Evolutionary conservation across 2,113 vertebrate species (phyloP).

Genomic region (Microcebus ravelobensis): DNA sequence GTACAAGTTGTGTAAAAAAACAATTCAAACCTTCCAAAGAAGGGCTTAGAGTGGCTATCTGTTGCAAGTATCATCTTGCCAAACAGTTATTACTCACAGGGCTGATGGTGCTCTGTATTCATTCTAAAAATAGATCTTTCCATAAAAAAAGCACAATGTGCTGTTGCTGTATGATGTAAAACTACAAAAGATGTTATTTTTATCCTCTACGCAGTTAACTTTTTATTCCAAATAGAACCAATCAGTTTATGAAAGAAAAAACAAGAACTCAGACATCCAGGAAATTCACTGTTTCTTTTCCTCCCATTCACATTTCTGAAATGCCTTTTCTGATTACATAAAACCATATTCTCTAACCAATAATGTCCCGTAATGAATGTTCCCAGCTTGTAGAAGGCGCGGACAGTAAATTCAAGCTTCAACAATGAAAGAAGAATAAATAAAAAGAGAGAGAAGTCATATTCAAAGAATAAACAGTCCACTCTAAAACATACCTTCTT

Average conservation of each 20-base stretch:
- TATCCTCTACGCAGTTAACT: slow-evolving; percentile 11
- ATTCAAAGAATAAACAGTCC: background rate
- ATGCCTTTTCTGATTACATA: slow-evolving; percentile 57
- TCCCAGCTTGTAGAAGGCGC: background rate
- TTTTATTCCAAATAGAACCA: slow-evolving; percentile 37
- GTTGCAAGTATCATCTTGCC: background rate
- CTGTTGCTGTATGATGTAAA: slow-evolving; percentile 16
- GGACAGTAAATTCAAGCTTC: background rate
- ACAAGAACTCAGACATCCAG: background rate
- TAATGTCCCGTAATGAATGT: background rate
- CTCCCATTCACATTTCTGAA: slow-evolving; percentile 41
- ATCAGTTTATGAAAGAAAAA: background rate
- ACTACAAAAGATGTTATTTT: slow-evolving; percentile 72
- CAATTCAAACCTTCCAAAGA: background rate
- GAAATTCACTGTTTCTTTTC: slow-evolving; percentile 26
- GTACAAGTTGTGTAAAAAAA: background rate
- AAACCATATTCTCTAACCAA: slow-evolving; percentile 19
- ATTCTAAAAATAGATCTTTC: slow-evolving; percentile 72
- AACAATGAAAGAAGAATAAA: background rate
- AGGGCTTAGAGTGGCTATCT: background rate
- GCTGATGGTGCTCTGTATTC: background rate
- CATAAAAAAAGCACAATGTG: slow-evolving; percentile 40
- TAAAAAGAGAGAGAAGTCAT: background rate
- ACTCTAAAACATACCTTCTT: background rate
- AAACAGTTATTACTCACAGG: slow-evolving; percentile 68